Evolutionary conservation across 2,113 vertebrate genomes (phyloP).

Genomic region (Eidolon helvum): DNA sequence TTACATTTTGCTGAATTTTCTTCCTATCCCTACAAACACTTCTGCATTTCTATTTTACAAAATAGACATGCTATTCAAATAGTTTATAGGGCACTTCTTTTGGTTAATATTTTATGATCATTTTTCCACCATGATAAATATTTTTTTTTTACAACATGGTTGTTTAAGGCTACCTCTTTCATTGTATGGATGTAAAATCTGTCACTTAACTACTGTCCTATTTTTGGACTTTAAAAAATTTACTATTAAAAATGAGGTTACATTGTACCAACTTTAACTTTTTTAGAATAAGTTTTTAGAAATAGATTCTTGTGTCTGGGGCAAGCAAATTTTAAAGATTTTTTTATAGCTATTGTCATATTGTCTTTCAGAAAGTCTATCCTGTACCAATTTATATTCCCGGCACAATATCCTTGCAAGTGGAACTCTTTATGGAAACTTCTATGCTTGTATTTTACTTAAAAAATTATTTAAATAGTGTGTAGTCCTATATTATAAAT

Average conservation of each 20-base stretch:
- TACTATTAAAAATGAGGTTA: background rate
- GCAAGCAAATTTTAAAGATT: background rate
- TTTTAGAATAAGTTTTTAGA: background rate
- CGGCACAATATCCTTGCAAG: background rate
- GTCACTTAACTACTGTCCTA: background rate
- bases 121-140: background rate
- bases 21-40: background rate
- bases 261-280: background rate
- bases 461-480: background rate
- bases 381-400: background rate
- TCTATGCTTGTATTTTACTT: background rate
- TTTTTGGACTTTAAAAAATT: background rate
- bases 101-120: background rate
- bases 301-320: background rate
- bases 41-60: background rate
- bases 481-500: background rate
- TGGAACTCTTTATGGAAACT: background rate
- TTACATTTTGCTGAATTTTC: background rate
- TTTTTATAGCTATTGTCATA: background rate
- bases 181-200: background rate
- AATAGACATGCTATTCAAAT: background rate
- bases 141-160: background rate
- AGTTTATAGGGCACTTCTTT: background rate
- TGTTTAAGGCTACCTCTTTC: background rate
- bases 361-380: constrained; percentile 12